Base-by-base conservation (phyloP, 2,888 invertebrate genomes). In the Hedya salicella region DNA sequence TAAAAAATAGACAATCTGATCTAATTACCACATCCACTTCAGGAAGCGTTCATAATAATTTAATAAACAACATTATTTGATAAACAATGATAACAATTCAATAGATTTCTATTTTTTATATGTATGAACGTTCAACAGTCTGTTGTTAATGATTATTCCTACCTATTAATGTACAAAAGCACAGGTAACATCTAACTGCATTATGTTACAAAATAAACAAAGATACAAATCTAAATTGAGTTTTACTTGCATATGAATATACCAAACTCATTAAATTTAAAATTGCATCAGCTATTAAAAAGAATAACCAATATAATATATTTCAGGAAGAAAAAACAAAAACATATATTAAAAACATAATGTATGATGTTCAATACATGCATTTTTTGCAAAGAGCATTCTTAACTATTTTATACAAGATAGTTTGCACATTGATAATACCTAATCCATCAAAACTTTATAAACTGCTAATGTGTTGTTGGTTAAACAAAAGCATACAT, bases 51-150 rank as follows among this genome's bases (percentile, higher is more conserved):
- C 86, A 85, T 85, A 88, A 89, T 89, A 89, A 87, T 88, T 89
- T 88, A 86, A 87, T 88, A 89, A 87, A 85, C 85, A 91, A 91
- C 89, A 87, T 89, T 84, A 86, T 84, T 86, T 88, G 84, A 86
- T 86, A 89, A 88, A 89, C 88, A 90, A 89, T 89, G 85, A 88
- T 89, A 91, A 90, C 90, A 89, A 86, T 87, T 82, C 81, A 84
- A 90, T 91, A 91, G 86, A 90, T 77, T 82, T 89, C 85, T 82
- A 82, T 81, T 79, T 83, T 86, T 84, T 82, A 82, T 82, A 87
- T 84, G 85, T 83, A 87, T 84, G 86, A 85, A 87, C 78, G 82
- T 80, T 83, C 77, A 89, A 89, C 89, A 88, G 81, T 88, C 84
- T 84, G 86, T 80, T 83, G 81, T 84, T 79, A 78, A 78, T 82